Base-by-base conservation (phyloP, 2,113 vertebrate genomes). In the Crotalus viridis region DNA sequence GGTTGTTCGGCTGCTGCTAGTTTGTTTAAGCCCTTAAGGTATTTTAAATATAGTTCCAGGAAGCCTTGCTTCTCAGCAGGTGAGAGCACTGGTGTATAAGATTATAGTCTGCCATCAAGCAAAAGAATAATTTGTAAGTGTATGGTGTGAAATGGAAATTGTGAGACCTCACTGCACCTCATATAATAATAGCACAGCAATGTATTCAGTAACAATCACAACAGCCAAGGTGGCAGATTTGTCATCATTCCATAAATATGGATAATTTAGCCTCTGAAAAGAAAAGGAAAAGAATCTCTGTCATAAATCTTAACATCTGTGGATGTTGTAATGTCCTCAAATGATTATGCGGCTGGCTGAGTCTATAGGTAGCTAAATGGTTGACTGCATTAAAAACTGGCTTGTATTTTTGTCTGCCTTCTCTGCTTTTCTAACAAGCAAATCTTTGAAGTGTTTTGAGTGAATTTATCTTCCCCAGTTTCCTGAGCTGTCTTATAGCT, bases 31-130 rank as follows among this genome's bases (percentile, higher is more conserved):
- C 57, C 89, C 85, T 96, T 87, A 85, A 69, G 91, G 54, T 91
- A 87, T 90, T 61, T 93, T 96, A 92, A 95, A 92, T 93, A 90
- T 90, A 48, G 51, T 93, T 87, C 94, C 61, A 92, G 56, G 94
- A 86, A 92, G 91, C 52, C 85, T 7, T 21, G 0, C 56, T 85
- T 97, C 94, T 94, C 94, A 94, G 85, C 92, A 95, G 91, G 91
- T 95, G 3, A 91, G 28, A 93, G n/a, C 48, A 93, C 51, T 90
- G 10, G 92, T 94, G 91, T 55, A 92, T 59, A 93, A 88, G 92
- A 93, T 93, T 95, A 93, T 69, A 48, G 61, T 88, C 92, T 46
- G 94, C 94, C 0, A 0, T 57, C 89, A 90, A 91, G 57, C 87
- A 96, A 64, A 81, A 93, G 39, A 93, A 93, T 92, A 15, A 59